These are phyloP conservation scores for Hydroisotoma schaefferi DNA, from an alignment of 2,888 invertebrate genomes.

Conservation along the genomic window DNA sequence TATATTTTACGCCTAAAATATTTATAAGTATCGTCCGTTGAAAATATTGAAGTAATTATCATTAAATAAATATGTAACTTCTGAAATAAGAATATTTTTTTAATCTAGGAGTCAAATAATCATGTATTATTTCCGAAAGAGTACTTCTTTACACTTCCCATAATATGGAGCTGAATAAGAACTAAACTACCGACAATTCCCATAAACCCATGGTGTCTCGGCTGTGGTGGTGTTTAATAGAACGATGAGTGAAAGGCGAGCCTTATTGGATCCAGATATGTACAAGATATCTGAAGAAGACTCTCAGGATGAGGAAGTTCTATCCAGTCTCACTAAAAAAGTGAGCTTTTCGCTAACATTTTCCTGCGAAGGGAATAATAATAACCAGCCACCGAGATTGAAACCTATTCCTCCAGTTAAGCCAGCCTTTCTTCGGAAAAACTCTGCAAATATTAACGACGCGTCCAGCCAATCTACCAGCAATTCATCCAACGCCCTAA, in stretches of 20 bases:
- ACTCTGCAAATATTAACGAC: not conserved
- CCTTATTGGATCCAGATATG: slow-evolving; percentile 44
- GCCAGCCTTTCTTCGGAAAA: slow-evolving; percentile 13
- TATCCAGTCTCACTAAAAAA: slow-evolving; percentile 14
- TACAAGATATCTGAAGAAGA: slow-evolving; percentile 49
- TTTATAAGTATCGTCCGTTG: no score
- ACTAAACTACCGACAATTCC: no score
- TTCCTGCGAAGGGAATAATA: not conserved
- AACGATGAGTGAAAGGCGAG: slow-evolving; percentile 36
- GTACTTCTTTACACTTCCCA: no score
- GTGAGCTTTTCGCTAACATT: not conserved
- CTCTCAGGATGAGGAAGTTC: slow-evolving; percentile 46
- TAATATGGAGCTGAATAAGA: no score
- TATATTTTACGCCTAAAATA: no score
- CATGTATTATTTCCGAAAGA: no score
- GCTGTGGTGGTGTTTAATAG: no score
- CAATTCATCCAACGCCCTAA: not conserved
- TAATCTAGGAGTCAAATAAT: no score
- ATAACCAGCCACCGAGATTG: not conserved
- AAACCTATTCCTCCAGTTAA: slow-evolving; percentile 13
- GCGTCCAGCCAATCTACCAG: not conserved
- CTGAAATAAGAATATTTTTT: no score
- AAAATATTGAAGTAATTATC: no score
- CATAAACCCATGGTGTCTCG: no score
- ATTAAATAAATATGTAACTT: no score